Conservation (phyloP, 2,888 invertebrate genomes). For the Nemurella pictetii region DNA sequence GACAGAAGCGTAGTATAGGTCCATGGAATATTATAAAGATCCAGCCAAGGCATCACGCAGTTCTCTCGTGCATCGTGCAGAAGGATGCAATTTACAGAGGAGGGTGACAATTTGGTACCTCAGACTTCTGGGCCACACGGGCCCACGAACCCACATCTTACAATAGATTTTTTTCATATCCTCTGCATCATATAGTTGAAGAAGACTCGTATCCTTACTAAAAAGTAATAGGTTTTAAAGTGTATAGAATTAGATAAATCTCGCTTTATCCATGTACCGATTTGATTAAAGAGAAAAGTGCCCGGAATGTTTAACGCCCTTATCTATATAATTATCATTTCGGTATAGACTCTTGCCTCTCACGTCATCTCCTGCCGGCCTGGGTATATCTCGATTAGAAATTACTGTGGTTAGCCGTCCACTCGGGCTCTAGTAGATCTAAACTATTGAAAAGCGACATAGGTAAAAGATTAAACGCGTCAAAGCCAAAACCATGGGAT, state of each 20-base stretch:
- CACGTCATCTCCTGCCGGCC: conserved; percentile 15
- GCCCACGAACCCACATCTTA: neutral
- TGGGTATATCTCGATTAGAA: conserved; percentile 1
- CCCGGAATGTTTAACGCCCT: neutral
- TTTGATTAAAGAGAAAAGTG: conserved; percentile 26
- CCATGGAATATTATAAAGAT: no score
- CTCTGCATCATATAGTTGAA: neutral
- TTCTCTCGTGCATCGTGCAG: no score
- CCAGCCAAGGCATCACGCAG: no score
- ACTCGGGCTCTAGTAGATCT: neutral
- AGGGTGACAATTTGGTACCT: neutral
- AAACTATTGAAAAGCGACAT: conserved; percentile 18
- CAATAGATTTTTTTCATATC: neutral
- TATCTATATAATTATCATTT: conserved; percentile 27
- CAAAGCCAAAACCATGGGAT: conserved; percentile 17
- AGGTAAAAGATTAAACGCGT: conserved; percentile 3
- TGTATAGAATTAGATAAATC: neutral
- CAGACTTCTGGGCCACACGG: neutral
- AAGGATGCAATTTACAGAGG: neutral
- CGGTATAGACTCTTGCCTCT: neutral
- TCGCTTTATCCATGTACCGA: conserved; percentile 8
- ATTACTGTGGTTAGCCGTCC: conserved; percentile 19
- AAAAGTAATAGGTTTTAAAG: neutral
- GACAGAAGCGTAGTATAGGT: neutral
- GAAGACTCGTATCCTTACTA: neutral